A percentile compares a stretch with the other conserved stretches of the same genome.
Evolutionary conservation across 2,113 vertebrate species (phyloP).

Genomic region (Chunga burmeisteri): DNA sequence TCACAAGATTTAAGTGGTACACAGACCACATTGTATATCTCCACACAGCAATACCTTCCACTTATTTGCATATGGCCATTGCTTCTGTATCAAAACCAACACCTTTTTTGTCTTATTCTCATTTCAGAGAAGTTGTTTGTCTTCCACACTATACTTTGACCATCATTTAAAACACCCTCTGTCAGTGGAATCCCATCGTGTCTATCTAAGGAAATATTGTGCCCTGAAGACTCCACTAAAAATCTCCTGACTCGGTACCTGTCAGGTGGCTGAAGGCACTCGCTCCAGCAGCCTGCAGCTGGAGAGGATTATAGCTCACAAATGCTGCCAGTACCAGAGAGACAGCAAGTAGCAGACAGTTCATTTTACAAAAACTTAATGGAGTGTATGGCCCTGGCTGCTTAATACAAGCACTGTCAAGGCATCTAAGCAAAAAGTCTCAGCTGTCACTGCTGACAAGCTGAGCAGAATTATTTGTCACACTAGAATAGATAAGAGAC

Average conservation of each 20-base stretch:
- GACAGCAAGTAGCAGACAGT: conserved; percentile 77
- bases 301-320: conserved; percentile 67
- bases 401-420: conserved; percentile 81
- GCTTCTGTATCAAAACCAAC: background rate
- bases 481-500: conserved; percentile 70
- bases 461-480: conserved; percentile 80
- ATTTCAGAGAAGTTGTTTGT: background rate
- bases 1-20: background rate
- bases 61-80: background rate
- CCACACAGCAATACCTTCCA: background rate
- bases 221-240: background rate
- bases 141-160: background rate
- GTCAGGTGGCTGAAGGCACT: conserved; percentile 31
- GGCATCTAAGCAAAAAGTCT: conserved; percentile 77
- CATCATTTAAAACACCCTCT: background rate
- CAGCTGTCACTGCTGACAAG: conserved; percentile 77
- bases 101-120: background rate
- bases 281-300: conserved; percentile 37
- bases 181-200: background rate
- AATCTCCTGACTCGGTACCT: background rate
- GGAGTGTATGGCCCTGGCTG: conserved; percentile 77
- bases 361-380: conserved; percentile 85
- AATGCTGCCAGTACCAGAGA: conserved; percentile 58
- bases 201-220: background rate
- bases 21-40: background rate